Evolutionary conservation across 2,888 invertebrate species (phyloP), one percentile per base, ranked within the genome.

Genomic region (Sphecodes monilicornis): DNA sequence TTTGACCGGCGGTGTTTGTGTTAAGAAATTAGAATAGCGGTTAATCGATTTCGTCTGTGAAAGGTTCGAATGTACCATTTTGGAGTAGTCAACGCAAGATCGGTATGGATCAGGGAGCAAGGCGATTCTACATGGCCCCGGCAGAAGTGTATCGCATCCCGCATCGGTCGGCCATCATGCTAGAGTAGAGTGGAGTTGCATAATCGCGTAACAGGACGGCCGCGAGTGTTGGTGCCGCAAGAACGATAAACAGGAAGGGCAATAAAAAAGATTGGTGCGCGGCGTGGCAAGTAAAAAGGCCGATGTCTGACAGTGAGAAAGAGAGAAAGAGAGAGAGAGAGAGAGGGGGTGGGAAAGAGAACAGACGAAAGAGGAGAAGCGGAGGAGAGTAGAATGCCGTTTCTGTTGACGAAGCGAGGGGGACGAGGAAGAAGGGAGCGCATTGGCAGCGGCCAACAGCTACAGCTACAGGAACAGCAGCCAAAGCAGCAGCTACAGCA

Each of bases 241-340:
- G 84, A 75, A 84, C 78, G 84, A 78, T 84, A 86, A 84, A 78
- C 86, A 81, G 80, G 78, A 81, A 86, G 84, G 78, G 72, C 78
- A 78, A 81, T 80, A 78, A 81, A 76, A 84, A 82, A 73, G 84
- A 85, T 83, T 76, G 82, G 76, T 76, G 84, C 82, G 68, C 78
- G 75, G 70, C 50, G 73, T 50, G 76, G 66, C 43, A 66, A 76
- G 75, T 85, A 82, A 85, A 86, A 82, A 86, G 81, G 81, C 36
- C 84, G 84, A 81, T 79, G 82, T 69, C 75, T 43, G 41, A 18
- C 26, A 29, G n/a, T 4, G 22, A 11, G 29, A 22, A 32, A 29
- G 57, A 57, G 57, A 26, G n/a, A 26, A 32, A 50, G 50, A 3
- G 77, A 36, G 54, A 32, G 50, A 26, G 64, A 29, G 46, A 18